phyloP scores from a whole-genome alignment of 2,888 invertebrate species.

The Neoaliturus tenellus region DNA sequence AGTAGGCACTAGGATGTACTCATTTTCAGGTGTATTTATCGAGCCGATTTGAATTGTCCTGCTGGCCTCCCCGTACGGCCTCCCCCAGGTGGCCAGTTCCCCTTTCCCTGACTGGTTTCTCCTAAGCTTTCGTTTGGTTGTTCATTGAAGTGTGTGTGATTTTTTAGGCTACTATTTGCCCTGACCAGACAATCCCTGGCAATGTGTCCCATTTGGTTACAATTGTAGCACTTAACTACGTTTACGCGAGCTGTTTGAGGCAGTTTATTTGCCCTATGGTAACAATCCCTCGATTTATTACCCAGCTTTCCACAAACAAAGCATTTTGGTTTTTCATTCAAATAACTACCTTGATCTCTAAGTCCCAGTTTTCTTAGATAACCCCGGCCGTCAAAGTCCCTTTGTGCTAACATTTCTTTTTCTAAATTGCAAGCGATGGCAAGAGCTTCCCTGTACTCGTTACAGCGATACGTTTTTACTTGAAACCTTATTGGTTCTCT shows the following conservation, averaged over 20 bases:
- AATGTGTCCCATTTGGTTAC: not conserved
- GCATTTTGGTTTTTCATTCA: conserved; percentile 4
- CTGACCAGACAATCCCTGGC: not conserved
- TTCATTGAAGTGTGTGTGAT: not conserved
- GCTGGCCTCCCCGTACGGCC: not conserved
- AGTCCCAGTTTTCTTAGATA: not conserved
- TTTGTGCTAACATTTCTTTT: not conserved
- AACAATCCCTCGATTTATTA: not conserved
- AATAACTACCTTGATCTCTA: not conserved
- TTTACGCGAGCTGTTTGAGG: not conserved
- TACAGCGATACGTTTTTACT: not conserved
- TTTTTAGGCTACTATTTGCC: not conserved
- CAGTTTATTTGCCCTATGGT: not conserved
- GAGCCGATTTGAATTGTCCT: not conserved
- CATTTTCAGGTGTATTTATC: not conserved
- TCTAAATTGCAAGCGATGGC: conserved; percentile 18
- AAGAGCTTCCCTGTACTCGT: not conserved
- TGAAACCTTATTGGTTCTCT: not conserved
- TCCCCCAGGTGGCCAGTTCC: not conserved
- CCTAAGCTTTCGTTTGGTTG: too few species aligned
- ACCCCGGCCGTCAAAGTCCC: not conserved
- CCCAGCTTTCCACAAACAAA: not conserved
- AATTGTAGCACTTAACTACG: not conserved
- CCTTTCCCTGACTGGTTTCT: not conserved
- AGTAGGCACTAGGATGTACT: not conserved